phyloP scores from a whole-genome alignment of 2,888 invertebrate genomes.

The Petrophora chlorosata region DNA sequence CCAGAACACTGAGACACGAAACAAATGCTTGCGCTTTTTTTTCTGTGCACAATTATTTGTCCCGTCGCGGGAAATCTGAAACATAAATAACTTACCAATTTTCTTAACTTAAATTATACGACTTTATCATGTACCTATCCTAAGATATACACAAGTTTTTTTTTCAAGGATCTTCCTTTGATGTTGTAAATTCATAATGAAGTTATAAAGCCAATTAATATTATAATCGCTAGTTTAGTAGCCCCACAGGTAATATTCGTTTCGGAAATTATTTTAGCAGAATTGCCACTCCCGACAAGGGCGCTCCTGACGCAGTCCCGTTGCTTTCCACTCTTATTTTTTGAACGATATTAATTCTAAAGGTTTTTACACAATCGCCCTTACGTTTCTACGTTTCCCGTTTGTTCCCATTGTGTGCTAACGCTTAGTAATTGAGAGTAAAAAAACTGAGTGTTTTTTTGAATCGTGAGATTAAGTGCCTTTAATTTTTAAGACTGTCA shows the following conservation, averaged over 20 bases:
- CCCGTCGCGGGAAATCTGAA: too few relatives aligned
- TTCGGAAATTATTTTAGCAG: conserved; percentile 65
- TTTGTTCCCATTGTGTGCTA: conserved; percentile 29
- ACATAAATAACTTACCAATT: too few relatives aligned
- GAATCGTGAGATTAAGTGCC: conserved; percentile 31
- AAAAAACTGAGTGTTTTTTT: conserved; percentile 31
- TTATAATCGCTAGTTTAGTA: conserved; percentile 30
- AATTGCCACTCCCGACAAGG: conserved; percentile 62
- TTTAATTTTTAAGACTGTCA: conserved; percentile 23
- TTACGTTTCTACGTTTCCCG: conserved; percentile 14
- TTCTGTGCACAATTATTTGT: too few relatives aligned
- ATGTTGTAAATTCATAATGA: too few relatives aligned
- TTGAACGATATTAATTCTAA: conserved; percentile 37
- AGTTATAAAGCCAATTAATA: too few relatives aligned
- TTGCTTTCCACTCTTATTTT: conserved; percentile 37
- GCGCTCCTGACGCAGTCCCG: conserved; percentile 43
- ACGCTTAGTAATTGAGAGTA: conserved; percentile 34
- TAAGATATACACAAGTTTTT: too few relatives aligned
- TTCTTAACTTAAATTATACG: too few relatives aligned
- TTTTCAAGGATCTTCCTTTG: too few relatives aligned
- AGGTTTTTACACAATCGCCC: conserved; percentile 34
- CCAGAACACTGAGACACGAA: too few relatives aligned
- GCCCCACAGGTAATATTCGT: conserved; percentile 50
- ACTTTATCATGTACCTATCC: too few relatives aligned
- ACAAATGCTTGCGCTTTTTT: too few relatives aligned